A percentile compares a stretch with the other conserved stretches of the same genome.
Evolutionary conservation across 2,797 vertebrate genomes (phyloP).

Genomic region (Chromis chromis): DNA sequence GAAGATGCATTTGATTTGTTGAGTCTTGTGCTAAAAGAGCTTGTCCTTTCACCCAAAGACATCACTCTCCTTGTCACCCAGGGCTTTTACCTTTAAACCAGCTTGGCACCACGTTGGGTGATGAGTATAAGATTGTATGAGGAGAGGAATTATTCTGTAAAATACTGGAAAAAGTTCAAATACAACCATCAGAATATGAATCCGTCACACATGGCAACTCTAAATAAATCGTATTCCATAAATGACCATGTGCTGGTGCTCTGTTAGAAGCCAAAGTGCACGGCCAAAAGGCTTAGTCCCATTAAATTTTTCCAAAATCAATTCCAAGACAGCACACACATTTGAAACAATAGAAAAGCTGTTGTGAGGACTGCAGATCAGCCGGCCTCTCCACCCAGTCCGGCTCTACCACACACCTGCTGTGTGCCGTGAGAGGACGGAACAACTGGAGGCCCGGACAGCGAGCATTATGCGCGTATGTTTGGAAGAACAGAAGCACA

Average conservation of each 20-base stretch:
- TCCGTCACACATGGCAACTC: slow-evolving; percentile 19
- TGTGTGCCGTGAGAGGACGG: slow-evolving; percentile 76
- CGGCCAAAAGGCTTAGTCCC: slow-evolving; percentile 57
- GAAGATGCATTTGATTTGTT: slow-evolving; percentile 47
- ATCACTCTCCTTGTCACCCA: slow-evolving; percentile 11
- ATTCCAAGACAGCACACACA: slow-evolving; percentile 59
- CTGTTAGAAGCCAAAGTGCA: slow-evolving; percentile 32
- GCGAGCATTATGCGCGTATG: slow-evolving; percentile 36
- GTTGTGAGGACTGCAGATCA: slow-evolving; percentile 69
- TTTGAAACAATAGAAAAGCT: slow-evolving; percentile 83
- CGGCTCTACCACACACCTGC: slow-evolving; percentile 83
- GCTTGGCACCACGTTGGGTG: slow-evolving; percentile 42
- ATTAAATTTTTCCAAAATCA: slow-evolving; percentile 68
- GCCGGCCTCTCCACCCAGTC: slow-evolving; percentile 36
- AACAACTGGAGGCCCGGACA: slow-evolving; percentile 83
- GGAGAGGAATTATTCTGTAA: slow-evolving; percentile 21
- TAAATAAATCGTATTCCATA: slow-evolving; percentile 23
- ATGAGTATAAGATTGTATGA: slow-evolving; percentile 14
- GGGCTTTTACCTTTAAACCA: slow-evolving; percentile 35
- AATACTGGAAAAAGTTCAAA: background rate
- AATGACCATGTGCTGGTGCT: slow-evolving; percentile 24
- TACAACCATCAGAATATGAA: slow-evolving; percentile 7
- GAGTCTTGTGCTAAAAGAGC: slow-evolving; percentile 36
- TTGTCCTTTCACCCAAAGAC: slow-evolving; percentile 33
- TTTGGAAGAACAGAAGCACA: slow-evolving; percentile 50